Percentiles rank a stretch among this genome's conserved stretches.
Conservation (phyloP, 2,888 invertebrate species). For the Hirtodrosophila cameraria region DNA sequence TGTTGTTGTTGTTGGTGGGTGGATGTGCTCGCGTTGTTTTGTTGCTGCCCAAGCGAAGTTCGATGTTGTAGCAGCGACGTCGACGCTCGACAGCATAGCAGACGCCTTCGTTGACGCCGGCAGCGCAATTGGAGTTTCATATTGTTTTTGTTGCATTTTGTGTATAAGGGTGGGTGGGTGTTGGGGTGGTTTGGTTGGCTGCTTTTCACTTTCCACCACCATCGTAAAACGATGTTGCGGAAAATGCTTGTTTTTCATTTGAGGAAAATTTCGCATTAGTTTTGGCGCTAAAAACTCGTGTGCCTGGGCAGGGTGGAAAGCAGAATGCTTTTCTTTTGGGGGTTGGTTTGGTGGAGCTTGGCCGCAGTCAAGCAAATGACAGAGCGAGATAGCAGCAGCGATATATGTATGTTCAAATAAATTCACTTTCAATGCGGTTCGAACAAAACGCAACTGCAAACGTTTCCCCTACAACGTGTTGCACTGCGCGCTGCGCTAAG, state of each 20-base stretch:
- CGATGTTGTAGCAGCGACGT: slow-evolving; percentile 26
- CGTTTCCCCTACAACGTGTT: slow-evolving; percentile 71
- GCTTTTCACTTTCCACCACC: slow-evolving; percentile 77
- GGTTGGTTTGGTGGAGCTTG: slow-evolving; percentile 39
- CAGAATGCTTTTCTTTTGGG: slow-evolving; percentile 14
- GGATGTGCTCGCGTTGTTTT: slow-evolving; percentile 17
- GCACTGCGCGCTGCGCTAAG: slow-evolving; percentile 25
- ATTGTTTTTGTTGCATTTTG: slow-evolving; percentile 3
- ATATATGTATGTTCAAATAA: slow-evolving; percentile 25
- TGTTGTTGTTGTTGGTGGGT: slow-evolving; percentile 42
- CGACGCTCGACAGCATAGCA: slow-evolving; percentile 24
- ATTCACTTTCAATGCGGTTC: slow-evolving; percentile 74
- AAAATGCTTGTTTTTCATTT: slow-evolving; percentile 74
- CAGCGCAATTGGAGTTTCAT: slow-evolving; percentile 40
- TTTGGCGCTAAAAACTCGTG: slow-evolving; percentile 63
- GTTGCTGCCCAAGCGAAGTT: slow-evolving; percentile 18
- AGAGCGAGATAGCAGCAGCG: slow-evolving; percentile 24
- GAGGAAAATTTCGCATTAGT: slow-evolving; percentile 57
- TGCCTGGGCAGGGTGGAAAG: slow-evolving; percentile 12
- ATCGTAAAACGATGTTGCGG: slow-evolving; percentile 32
- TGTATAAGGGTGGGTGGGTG: slow-evolving; percentile 64
- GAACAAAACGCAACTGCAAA: slow-evolving; percentile 18
- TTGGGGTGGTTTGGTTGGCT: slow-evolving; percentile 68
- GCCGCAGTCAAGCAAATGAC: background rate
- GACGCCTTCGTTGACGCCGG: slow-evolving; percentile 17